Evolutionary conservation across 2,888 invertebrate species (phyloP), one percentile per base, ranked within the genome.

Genomic region (Trissolcus japonicus): DNA sequence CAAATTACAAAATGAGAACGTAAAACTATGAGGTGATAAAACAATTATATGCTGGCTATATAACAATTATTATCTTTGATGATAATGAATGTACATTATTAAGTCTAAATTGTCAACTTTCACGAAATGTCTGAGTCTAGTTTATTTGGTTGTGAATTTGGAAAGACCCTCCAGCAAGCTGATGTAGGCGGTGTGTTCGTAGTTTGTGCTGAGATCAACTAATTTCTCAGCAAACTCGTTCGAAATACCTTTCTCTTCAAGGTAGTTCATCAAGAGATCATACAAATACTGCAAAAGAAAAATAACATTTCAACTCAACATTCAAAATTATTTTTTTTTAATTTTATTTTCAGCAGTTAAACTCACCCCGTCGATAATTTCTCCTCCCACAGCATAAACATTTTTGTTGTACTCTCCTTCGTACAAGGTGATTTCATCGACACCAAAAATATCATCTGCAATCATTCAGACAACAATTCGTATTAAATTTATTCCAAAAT

Each of bases 231-330:
- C 95, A 90, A 99, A 98, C 79, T 97, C 96, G 85, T 97, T 97
- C 85, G 95, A 94, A 76, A 99, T 91, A 41, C 99, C 99, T 83
- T 99, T 96, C 88, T 99, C 99, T 89, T 98, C 98, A 71, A 99
- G 91, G 81, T 97, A 92, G 87, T 98, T 98, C 94, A 99, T 95
- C 80, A 99, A 90, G 56, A 98, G 91, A 88, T 98, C 98, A 86
- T 98, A 98, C 63, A 98, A 90, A 86, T 97, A 96, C 96, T 97
- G 91, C 14, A 92, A 92, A 85, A 77, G 50, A 35, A 11, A 35
- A 1, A 25, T n/a, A 1, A 46, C 4, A 46, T 1, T 53, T 54
- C 56, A 46, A 68, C 43, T 54, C 66, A 14, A 25, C 19, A 56
- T 57, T n/a, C 50, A 56, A 40, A 14, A 9, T 6, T 11, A 56